A percentile compares a stretch with the other conserved stretches of the same genome.
These are phyloP conservation scores for Drosophila tsacasi DNA, from an alignment of 1,140 invertebrate genomes.

Conservation along the genomic window DNA sequence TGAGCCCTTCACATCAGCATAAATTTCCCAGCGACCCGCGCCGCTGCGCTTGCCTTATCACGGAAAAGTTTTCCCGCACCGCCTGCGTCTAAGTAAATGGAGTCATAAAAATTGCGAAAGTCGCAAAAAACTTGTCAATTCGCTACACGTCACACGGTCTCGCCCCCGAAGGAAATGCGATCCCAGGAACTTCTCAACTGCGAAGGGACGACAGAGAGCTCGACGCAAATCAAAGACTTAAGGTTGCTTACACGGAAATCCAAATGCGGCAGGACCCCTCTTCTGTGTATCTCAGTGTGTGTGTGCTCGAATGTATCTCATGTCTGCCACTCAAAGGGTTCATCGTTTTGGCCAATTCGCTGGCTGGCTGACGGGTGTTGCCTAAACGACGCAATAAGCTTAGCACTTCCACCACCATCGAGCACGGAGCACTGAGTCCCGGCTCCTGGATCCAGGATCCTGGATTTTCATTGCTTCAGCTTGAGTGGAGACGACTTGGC, in stretches of 20 bases:
- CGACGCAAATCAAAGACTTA: conserved; percentile 72
- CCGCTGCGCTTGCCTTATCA: conserved; percentile 57
- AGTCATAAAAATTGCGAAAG: conserved; percentile 76
- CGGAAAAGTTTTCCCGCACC: conserved; percentile 60
- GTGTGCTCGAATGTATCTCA: conserved; percentile 40
- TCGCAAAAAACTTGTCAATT: conserved; percentile 72
- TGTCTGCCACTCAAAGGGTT: conserved; percentile 73
- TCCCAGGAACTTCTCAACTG: conserved; percentile 25
- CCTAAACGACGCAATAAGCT: conserved; percentile 81
- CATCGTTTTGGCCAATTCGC: conserved; percentile 67
- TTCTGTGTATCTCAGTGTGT: background rate
- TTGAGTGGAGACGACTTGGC: conserved; percentile 62
- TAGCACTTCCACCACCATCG: conserved; percentile 57
- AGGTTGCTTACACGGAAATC: conserved; percentile 73
- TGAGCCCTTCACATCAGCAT: conserved; percentile 69
- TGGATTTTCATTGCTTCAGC: conserved; percentile 78
- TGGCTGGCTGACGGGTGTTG: conserved; percentile 61
- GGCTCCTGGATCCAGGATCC: conserved; percentile 34
- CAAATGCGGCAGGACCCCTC: conserved; percentile 34
- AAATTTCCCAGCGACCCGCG: conserved; percentile 53
- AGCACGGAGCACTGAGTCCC: background rate
- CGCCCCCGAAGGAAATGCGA: conserved; percentile 60
- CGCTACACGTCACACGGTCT: conserved; percentile 69
- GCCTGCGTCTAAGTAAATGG: conserved; percentile 61
- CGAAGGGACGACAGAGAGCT: conserved; percentile 25